phyloP scores from a whole-genome alignment of 2,797 vertebrate genomes.

The Sarcoramphus papa region DNA sequence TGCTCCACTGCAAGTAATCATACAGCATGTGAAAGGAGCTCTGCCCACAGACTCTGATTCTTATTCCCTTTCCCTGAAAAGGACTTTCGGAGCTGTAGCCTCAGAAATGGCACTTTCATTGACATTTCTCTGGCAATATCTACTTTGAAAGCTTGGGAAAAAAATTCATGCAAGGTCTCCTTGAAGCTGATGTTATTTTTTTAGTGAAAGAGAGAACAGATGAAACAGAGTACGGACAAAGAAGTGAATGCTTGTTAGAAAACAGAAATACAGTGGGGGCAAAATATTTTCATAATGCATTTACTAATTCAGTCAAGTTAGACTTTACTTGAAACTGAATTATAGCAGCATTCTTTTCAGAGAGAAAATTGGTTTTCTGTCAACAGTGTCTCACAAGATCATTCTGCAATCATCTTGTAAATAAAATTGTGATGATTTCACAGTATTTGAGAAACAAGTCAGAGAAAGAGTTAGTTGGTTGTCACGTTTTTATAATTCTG shows the following conservation, averaged over 20 bases:
- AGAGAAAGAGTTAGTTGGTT: neutral
- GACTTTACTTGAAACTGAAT: neutral
- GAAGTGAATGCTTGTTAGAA: neutral
- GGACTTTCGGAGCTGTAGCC: neutral
- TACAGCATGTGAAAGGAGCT: slow-evolving; percentile 29
- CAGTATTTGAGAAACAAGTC: neutral
- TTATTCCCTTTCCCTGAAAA: slow-evolving; percentile 14
- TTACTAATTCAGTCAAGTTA: neutral
- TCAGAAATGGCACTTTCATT: neutral
- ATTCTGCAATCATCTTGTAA: neutral
- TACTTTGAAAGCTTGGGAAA: neutral
- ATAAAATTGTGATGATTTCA: neutral
- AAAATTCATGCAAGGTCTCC: neutral
- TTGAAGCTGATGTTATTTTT: neutral
- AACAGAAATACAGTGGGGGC: neutral
- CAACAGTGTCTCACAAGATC: neutral
- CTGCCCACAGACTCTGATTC: neutral
- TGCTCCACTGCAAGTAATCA: slow-evolving; percentile 1
- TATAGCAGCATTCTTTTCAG: neutral
- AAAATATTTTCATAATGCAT: neutral
- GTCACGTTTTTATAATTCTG: neutral
- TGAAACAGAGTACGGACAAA: neutral
- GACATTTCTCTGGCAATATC: neutral
- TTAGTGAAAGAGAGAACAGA: neutral
- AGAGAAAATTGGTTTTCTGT: neutral